Base-by-base conservation (phyloP, 2,888 invertebrate genomes). In the Tachina fera region DNA sequence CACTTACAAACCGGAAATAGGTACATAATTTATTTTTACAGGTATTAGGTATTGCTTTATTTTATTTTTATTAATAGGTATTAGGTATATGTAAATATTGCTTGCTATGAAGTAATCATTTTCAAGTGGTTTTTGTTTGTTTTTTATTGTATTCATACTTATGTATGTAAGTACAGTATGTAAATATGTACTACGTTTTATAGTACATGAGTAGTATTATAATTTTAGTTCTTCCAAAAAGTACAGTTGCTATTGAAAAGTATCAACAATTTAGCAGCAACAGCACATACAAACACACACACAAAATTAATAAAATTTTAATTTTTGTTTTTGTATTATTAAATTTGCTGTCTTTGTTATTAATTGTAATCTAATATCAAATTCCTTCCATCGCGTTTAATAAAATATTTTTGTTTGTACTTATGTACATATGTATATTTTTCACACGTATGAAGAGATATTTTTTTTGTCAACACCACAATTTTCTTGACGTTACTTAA, bases 401-500 rank as follows among this genome's bases (percentile, higher is more conserved):
- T 14, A 43, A 53, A 22, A 51, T 39, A 19, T 43, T 68, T 31
- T 9, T 39, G n/a, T 41, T 16, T 39, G 11, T 58, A 31, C 6
- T 3, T 31, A 31, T 65, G 19, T 47, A 31, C 0, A 0, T 31
- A 6, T 5, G 31, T 6, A 31, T 31, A 31, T 5, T 5, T 31
- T 31, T 31, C 31, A 31, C 31, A 31, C 31, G 31, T 31, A 31
- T 6, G 31, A 31, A 31, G 31, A 31, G 31, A 31, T 31, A 31
- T 31, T 22, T 58, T 51, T 70, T 84, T 83, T 86, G 83, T 86
- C 83, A 83, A 60, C 72, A 83, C 72, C n/a, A 56, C 61, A 76
- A 56, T 80, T 79, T 83, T 74, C 71, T 72, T 63, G 53, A 19
- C 56, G 75, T 60, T 72, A 76, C 75, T 86, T 63, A 68, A 76